Conservation (phyloP, 1,140 invertebrate species). For the Philotrypesis tridentata region DNA sequence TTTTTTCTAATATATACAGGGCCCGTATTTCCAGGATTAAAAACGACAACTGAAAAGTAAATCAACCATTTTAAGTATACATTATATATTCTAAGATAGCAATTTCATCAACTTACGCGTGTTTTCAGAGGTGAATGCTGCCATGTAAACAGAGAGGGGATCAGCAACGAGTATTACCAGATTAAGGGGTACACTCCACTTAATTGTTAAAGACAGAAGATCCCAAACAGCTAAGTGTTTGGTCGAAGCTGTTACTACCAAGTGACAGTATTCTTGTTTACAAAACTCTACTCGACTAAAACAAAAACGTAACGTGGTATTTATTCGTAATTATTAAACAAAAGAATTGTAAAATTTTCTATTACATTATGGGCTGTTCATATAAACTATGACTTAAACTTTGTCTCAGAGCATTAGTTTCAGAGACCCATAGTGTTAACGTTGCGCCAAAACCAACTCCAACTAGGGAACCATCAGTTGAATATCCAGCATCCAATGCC, state of each 20-base stretch:
- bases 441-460: conserved; percentile 81
- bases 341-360: not conserved
- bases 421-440: conserved; percentile 82
- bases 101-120: conserved; percentile 71
- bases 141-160: conserved; percentile 78
- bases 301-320: conserved; percentile 27
- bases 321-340: not conserved
- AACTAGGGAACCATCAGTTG: conserved; percentile 84
- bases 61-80: not conserved
- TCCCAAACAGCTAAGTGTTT: conserved; percentile 82
- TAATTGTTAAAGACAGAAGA: conserved; percentile 78
- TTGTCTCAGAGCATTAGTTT: conserved; percentile 75
- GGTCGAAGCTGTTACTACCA: conserved; percentile 77
- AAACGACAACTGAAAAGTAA: conserved; percentile 75
- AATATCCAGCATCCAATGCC: conserved; percentile 78
- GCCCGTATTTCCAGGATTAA: conserved; percentile 75
- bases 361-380: conserved; percentile 65
- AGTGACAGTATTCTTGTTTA: conserved; percentile 77
- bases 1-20: conserved; percentile 73
- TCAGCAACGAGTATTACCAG: conserved; percentile 75
- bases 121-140: conserved; percentile 78
- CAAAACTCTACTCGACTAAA: conserved; percentile 80
- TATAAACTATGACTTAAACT: conserved; percentile 65
- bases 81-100: not conserved
- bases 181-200: conserved; percentile 76